These are phyloP conservation scores for Catamblyrhynchus diadema DNA, from an alignment of 2,797 vertebrate species.

Conservation along the genomic window DNA sequence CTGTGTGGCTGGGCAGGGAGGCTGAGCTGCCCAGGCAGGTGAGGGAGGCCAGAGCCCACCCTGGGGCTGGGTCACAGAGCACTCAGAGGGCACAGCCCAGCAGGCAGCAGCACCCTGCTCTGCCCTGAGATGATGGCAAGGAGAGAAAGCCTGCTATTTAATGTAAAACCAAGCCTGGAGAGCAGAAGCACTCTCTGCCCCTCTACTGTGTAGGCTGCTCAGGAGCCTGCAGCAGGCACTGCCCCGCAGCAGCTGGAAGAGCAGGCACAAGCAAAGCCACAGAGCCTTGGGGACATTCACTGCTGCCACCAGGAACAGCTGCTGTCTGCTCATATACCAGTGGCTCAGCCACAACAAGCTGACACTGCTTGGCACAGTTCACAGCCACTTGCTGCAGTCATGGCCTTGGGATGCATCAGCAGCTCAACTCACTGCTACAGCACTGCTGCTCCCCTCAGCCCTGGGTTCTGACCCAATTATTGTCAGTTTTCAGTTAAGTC, in stretches of 20 bases:
- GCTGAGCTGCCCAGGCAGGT: not conserved
- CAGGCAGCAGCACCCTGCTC: not conserved
- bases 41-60: too few species aligned
- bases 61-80: not conserved
- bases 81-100: not conserved
- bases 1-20: rapidly evolving
- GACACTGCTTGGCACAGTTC: not conserved
- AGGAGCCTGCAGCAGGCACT: not conserved
- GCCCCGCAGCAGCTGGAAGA: not conserved
- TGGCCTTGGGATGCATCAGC: not conserved
- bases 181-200: not conserved
- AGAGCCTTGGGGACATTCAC: not conserved
- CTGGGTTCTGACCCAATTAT: not conserved
- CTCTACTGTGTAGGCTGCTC: not conserved
- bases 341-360: not conserved
- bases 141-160: not conserved
- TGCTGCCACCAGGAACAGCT: not conserved
- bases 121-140: not conserved
- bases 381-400: rapidly evolving
- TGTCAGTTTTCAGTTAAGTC: not conserved
- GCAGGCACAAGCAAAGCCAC: rapidly evolving
- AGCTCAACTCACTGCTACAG: not conserved
- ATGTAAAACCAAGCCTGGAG: not conserved
- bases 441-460: not conserved
- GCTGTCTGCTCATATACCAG: rapidly evolving